Base-by-base conservation (phyloP, 2,113 vertebrate species). In the Symphodus melops region DNA sequence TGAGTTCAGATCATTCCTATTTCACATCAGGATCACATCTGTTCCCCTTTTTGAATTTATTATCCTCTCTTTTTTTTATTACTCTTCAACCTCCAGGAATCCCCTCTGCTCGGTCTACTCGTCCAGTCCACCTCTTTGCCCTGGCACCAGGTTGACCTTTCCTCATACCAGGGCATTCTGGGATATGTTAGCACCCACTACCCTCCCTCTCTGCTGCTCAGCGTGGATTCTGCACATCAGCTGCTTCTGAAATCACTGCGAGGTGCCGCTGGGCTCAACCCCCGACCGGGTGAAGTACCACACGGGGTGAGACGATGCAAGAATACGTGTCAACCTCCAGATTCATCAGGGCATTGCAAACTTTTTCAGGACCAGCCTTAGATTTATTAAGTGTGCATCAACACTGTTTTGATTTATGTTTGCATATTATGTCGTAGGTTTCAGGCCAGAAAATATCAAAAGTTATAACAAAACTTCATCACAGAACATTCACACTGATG, bases 161-260 rank as follows among this genome's bases (percentile, higher is more conserved):
- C 94, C 0, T 96, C 98, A 0, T 99, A 98, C 23, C 94, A 97
- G 72, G 95, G 95, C 61, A 93, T 98, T 83, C 91, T 97, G 60
- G 86, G 86, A 78, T 99, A 99, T 69, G 96, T 98, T 56, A 95
- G 90, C 88, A 98, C 93, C 75, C 97, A 99, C 83, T 99, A 99
- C 75, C 93, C 96, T 36, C 94, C 97, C 0, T 94, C 96, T 1
- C 82, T 97, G 69, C 89, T 99, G 82, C 93, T 99, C 74, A 94
- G 91, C 44, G 86, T 90, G 20, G 95, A 97, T 70, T 79, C 95
- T 55, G 94, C 94, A 2, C 87, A 95, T 53, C 95, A 97, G 54
- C 88, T 96, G 39, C 88, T 97, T 0, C 74, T 99, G 78, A 97
- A 95, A 74, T 95, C 95, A 2, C 90, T 99, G 14, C 96, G 96